Evolutionary conservation across 1,140 invertebrate genomes (phyloP), one percentile per base, ranked within the genome.

Genomic region (Pristionchus pacificus): DNA sequence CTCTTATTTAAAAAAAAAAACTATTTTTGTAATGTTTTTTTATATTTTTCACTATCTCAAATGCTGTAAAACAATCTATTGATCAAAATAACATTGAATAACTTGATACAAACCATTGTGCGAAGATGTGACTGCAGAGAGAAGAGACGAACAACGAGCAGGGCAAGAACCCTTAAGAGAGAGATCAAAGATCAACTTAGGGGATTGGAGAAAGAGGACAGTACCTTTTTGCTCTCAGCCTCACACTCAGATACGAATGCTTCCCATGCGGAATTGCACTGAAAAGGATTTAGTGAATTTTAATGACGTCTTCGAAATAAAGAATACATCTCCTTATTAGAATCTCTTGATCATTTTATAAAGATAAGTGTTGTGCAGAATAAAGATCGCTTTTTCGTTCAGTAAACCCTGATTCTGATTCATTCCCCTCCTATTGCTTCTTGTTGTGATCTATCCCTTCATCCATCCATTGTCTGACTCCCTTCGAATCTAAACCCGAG

Each of bases 161-260:
- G 29, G 15, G 10, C 66, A 68, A 0, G 30, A 55, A 13, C 66
- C 66, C 60, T 55, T 27, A 68, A 33, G 19, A 57, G 49, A 57
- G 49, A 13, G 49, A 14, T 57, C 13, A 14, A 57, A 57, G n/a
- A n/a, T 24, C 10, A 60, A 24, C 3, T 24, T 24, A 60, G 3
- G 10, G 19, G 3, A 60, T 60, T 3, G 10, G 3, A 24, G 59
- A 60, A 10, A 24, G 27, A 24, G 59, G 19, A 24, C 25, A 10
- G 10, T 29, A 65, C 71, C 62, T 66, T 62, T 0, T 38, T 66
- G 31, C 59, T 60, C 33, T 73, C 71, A 24, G 59, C 65, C 31
- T 73, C 71, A 60, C 71, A 73, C 29, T 73, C 71, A 6, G 66
- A 68, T 29, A 73, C 60, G 60, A 73, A 73, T 24, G 68, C 49